Percentiles rank a stretch among this genome's conserved stretches.
Conservation (phyloP, 2,888 invertebrate species). For the Amphipyra tragopoginis region DNA sequence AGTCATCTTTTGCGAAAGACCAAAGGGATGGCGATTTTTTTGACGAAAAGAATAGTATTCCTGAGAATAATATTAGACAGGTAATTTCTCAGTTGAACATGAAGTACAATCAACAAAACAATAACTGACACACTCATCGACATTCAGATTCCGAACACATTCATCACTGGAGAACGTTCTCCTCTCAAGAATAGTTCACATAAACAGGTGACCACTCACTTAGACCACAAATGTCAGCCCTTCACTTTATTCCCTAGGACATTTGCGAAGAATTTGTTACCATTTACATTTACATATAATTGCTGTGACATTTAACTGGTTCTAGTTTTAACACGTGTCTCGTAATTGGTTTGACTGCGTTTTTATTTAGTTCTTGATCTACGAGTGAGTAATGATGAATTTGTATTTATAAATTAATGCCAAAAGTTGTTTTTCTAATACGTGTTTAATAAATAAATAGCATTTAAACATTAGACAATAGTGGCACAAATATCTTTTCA, state of each 20-base stretch:
- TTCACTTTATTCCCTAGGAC: slow-evolving; percentile 28
- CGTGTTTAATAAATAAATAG: no score
- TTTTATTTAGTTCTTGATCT: slow-evolving; percentile 8
- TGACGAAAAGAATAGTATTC: no score
- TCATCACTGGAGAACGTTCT: slow-evolving; percentile 8
- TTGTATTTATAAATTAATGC: not conserved
- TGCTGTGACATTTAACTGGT: slow-evolving; percentile 46
- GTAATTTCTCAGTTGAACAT: no score
- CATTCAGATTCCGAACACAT: slow-evolving; percentile 14
- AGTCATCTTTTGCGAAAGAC: no score
- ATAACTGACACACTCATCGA: not conserved
- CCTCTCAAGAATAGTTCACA: slow-evolving; percentile 34
- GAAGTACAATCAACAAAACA: no score
- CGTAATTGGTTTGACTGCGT: slow-evolving; percentile 32
- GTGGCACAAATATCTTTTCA: no score
- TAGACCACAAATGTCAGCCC: slow-evolving; percentile 39
- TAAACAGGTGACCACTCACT: slow-evolving; percentile 22
- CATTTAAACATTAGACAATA: no score
- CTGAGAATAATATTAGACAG: no score
- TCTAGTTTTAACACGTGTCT: slow-evolving; percentile 16
- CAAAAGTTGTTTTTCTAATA: no score
- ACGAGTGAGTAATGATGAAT: not conserved
- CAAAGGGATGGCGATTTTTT: no score
- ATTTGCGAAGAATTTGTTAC: slow-evolving; percentile 21
- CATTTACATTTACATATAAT: slow-evolving; percentile 42